Conservation (phyloP, 2,888 invertebrate species). For the Hirtodrosophila confusa region DNA sequence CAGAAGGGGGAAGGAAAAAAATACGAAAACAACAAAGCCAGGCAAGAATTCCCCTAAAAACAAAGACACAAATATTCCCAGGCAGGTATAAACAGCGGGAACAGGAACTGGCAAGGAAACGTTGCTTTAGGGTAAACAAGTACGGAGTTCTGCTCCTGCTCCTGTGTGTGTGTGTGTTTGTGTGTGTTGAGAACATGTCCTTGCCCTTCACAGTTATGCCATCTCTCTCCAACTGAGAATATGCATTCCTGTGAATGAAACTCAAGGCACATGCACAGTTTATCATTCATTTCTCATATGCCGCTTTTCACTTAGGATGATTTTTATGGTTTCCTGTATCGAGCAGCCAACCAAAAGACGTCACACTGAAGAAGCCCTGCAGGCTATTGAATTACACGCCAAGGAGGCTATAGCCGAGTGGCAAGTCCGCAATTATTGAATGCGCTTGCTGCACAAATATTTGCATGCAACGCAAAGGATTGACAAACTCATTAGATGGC, state of each 20-base stretch:
- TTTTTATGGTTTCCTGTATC: constrained; percentile 82
- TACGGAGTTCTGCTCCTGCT: constrained; percentile 29
- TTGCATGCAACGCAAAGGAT: constrained; percentile 24
- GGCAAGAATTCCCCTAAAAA: constrained; percentile 57
- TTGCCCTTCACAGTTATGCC: constrained; percentile 35
- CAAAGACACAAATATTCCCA: constrained; percentile 68
- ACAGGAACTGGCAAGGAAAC: constrained; percentile 53
- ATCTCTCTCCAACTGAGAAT: constrained; percentile 44
- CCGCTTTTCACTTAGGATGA: constrained; percentile 58
- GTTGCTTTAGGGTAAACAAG: constrained; percentile 61
- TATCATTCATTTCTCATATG: constrained; percentile 74
- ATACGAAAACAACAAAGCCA: constrained; percentile 27
- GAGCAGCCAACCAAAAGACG: constrained; percentile 54
- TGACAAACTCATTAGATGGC: constrained; percentile 38
- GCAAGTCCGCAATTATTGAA: constrained; percentile 6
- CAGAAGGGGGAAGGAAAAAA: constrained; percentile 24
- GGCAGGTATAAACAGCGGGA: constrained; percentile 61
- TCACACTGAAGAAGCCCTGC: constrained; percentile 53
- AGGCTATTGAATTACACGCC: constrained; percentile 68
- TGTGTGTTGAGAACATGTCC: constrained; percentile 34
- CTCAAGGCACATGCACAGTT: constrained; percentile 68
- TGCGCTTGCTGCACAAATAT: too few species aligned
- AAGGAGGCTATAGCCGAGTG: constrained; percentile 26
- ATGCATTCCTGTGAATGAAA: constrained; percentile 74
- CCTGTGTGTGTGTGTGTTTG: not conserved